Conservation (phyloP, 2,888 invertebrate genomes). For the Cordilura impudica region DNA sequence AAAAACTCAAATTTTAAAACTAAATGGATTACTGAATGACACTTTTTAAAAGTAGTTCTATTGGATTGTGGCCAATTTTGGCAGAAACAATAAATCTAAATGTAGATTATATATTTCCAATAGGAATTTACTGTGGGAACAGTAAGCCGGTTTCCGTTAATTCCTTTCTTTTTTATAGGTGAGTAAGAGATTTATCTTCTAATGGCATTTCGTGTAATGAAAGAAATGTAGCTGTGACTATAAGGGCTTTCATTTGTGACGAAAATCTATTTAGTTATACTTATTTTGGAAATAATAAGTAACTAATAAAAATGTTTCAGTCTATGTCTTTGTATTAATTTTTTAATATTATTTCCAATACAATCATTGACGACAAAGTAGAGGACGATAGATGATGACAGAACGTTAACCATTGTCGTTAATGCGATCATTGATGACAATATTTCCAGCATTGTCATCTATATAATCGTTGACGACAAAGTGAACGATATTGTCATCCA, state of each 20-base stretch:
- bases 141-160: not conserved
- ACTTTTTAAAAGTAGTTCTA: not conserved
- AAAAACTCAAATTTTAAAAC: not conserved
- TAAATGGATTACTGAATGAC: not conserved
- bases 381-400: no score
- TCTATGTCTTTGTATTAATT: no score
- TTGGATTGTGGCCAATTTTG: not conserved
- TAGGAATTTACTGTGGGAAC: not conserved
- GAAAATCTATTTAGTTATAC: no score
- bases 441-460: no score
- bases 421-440: no score
- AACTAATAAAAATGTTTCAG: no score
- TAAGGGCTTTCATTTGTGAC: conserved; percentile 10
- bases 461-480: no score
- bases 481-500: no score
- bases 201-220: not conserved
- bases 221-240: not conserved
- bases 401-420: no score
- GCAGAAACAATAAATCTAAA: not conserved
- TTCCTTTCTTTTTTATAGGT: not conserved
- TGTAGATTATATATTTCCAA: not conserved
- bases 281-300: no score
- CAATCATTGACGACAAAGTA: no score
- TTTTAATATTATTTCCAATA: no score
- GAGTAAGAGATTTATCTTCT: not conserved